Evolutionary conservation across 1,140 invertebrate genomes (phyloP), one percentile per base, ranked within the genome.

Genomic region (Muscidifurax raptorellus): DNA sequence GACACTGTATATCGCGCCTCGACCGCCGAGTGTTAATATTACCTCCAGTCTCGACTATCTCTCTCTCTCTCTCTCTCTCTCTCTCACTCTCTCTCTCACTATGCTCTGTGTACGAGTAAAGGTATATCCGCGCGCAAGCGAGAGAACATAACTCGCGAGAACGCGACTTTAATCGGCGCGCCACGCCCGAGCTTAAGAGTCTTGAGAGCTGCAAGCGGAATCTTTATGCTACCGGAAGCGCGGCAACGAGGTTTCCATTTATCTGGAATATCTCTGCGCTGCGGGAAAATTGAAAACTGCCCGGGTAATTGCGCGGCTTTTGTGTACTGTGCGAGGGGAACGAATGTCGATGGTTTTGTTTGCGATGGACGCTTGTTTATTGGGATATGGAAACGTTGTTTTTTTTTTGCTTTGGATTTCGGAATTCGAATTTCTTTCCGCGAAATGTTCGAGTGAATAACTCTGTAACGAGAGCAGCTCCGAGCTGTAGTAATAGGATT

Each of bases 131-230:
- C 36, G 69, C 25, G 1, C 7, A n/a, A 15, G 10, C 25, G 27
- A 28, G 67, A 59, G 22, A 27, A 27, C 22, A 30, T 18, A 59
- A 30, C 27, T 28, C 12, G 67, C 18, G 27, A n/a, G 27, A 71
- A 80, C 40, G 66, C 66, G 79, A 80, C 69, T 71, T 69, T 80
- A 71, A 80, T 80, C 79, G 40, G 30, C 32, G 64, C 59, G 79
- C 36, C 79, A 80, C 79, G 79, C 79, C 79, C 77, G 36, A 67
- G 36, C 6, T 71, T 36, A 25, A 79, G 66, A 22, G 52, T 80
- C n/a, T 44, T 36, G 78, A 5, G 30, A 10, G 52, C 76, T 15
- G 10, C 27, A 52, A 12, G n/a, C 40, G 30, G 4, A 79, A 79
- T 40, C 18, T 40, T 66, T 79, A 67, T 27, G 32, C 44, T 36